phyloP scores from a whole-genome alignment of 2,113 vertebrate species.

The Zosterops borbonicus region DNA sequence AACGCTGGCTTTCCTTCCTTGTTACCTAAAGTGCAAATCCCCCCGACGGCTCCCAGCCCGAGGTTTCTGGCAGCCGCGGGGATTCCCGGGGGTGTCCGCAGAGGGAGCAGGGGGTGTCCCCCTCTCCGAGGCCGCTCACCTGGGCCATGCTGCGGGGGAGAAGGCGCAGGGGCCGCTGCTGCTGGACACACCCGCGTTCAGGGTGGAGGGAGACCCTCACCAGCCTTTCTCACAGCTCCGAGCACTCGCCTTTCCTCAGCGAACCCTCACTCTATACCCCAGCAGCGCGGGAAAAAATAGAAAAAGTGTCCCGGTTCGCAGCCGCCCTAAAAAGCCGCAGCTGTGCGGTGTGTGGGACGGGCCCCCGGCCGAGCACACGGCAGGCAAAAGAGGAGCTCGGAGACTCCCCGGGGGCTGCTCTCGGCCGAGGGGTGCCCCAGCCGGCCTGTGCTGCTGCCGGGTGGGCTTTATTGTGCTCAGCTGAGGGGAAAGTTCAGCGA shows the following conservation, averaged over 20 bases:
- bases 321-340: neutral
- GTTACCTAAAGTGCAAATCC: accelerated
- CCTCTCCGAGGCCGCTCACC: neutral
- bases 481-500: neutral
- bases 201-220: accelerated
- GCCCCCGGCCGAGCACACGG: accelerated
- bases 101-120: neutral
- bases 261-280: accelerated
- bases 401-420: accelerated
- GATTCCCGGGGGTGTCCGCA: accelerated
- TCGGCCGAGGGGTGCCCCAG: accelerated
- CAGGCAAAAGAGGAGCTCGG: accelerated
- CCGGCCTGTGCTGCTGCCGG: accelerated
- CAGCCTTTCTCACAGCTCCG: accelerated
- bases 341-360: accelerated
- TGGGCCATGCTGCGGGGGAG: neutral
- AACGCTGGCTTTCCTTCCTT: accelerated
- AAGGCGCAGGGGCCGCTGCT: accelerated
- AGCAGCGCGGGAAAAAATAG: accelerated
- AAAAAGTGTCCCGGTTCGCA: accelerated
- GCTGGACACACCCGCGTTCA: accelerated
- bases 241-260: accelerated
- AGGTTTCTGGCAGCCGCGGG: accelerated
- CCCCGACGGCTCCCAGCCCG: accelerated
- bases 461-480: accelerated